Base-by-base conservation (phyloP, 2,888 invertebrate species). In the Biston betularia region DNA sequence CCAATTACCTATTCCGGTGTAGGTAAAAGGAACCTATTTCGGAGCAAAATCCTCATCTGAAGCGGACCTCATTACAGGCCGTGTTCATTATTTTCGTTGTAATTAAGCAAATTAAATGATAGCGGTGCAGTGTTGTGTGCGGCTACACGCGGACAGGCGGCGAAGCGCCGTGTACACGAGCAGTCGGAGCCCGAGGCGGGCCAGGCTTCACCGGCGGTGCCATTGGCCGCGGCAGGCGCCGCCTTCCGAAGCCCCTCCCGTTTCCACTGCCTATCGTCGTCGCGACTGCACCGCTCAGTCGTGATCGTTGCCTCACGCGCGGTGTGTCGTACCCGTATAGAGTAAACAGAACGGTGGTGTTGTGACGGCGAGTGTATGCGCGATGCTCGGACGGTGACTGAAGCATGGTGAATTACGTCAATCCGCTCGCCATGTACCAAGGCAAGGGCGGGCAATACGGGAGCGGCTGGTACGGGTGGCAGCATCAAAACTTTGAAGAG, bases 371-470 rank as follows among this genome's bases (percentile, higher is more conserved):
- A 88, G 90, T 91, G 92, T 86, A 79, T 88, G 90, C 91, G 92
- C 86, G 83, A 92, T 92, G 93, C 89, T 83, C 82, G 90, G 91
- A 89, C 91, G 84, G 90, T 92, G 92, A 90, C 85, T 85, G 80
- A 88, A 92, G 88, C 85, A 96, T 97, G 97, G 96, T 97, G 91
- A 96, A 96, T 76, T 97, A 96, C 88, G 96, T 95, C 81, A 95
- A 95, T 89, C 94, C 96, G 87, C 90, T 95, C 82, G 94, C 95
- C 87, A 95, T 96, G 92, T 96, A 96, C 89, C 94, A 95, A 84
- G 95, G 95, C 87, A 96, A 96, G 85, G 94, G 93, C 83, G 90
- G 89, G 81, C 89, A 90, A 77, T 93, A 93, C 87, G 89, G 91
- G 71, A 85, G 90, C 69, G 90, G 93, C 71, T 94, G 94, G 94